Evolutionary conservation across 2,113 vertebrate species (phyloP).

Genomic region (Poeciliopsis prolifica): DNA sequence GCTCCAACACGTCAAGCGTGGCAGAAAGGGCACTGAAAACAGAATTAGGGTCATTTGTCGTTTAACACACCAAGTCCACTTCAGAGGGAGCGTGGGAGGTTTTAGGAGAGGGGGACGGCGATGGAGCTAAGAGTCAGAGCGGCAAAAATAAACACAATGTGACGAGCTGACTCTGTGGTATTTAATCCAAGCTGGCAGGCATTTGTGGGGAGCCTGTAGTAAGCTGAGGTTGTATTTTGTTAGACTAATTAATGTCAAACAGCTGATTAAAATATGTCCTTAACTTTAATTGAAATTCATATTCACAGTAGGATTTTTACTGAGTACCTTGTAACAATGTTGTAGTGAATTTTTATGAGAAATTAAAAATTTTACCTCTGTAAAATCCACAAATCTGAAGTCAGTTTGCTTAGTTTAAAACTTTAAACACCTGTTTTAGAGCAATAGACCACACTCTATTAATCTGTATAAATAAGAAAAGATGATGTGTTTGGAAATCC

Average conservation of each 20-base stretch:
- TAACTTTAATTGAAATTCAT: not conserved
- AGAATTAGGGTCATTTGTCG: slow-evolving; percentile 34
- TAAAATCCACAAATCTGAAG: not conserved
- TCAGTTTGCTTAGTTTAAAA: not conserved
- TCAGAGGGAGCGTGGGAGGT: not conserved
- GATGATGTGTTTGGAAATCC: too few species aligned
- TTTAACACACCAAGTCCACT: slow-evolving; percentile 18
- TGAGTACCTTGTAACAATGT: not conserved
- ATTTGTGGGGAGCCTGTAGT: not conserved
- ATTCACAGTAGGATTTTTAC: too few species aligned
- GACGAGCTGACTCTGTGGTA: not conserved
- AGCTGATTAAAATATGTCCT: not conserved
- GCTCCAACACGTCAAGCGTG: slow-evolving; percentile 84
- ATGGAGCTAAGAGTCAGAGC: slow-evolving; percentile 3
- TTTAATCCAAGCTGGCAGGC: not conserved
- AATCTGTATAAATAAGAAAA: too few species aligned
- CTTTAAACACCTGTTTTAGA: not conserved
- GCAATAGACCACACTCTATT: not conserved
- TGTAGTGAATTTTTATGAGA: not conserved
- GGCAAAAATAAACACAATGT: slow-evolving; percentile 1
- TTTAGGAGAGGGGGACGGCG: not conserved
- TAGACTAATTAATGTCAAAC: not conserved
- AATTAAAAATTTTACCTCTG: not conserved
- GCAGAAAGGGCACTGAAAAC: slow-evolving; percentile 83
- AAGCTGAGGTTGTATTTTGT: not conserved